Percentiles rank a stretch among this genome's conserved stretches.
These are phyloP conservation scores for Sisyra terminalis DNA, from an alignment of 2,888 invertebrate genomes.

Conservation along the genomic window DNA sequence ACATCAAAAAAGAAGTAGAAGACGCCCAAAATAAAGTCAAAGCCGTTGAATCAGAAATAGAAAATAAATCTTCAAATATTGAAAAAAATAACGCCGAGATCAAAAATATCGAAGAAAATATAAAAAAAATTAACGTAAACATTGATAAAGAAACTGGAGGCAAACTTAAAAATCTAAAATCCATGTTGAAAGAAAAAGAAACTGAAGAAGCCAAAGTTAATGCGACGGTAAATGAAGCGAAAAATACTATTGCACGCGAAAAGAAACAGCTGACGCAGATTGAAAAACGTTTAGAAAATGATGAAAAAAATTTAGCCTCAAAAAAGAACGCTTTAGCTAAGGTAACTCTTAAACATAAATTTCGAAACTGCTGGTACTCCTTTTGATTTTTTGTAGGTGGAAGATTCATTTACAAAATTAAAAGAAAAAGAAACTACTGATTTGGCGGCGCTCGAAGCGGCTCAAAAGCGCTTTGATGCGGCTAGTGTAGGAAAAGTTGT, in stretches of 20 bases:
- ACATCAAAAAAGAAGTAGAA: constrained; percentile 17
- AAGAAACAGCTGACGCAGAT: constrained; percentile 50
- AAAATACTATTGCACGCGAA: constrained; percentile 48
- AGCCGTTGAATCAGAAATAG: constrained; percentile 9
- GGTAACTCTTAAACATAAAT: too few relatives aligned
- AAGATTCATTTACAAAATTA: constrained; percentile 47
- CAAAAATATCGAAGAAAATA: constrained; percentile 24
- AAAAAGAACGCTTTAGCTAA: constrained; percentile 44
- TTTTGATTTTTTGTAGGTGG: constrained; percentile 25
- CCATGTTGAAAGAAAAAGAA: constrained; percentile 42
- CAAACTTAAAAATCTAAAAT: constrained; percentile 44
- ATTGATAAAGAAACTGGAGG: constrained; percentile 50
- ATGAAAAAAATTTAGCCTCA: constrained; percentile 38
- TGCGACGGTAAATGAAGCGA: constrained; percentile 44
- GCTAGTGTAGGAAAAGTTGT: constrained; percentile 68
- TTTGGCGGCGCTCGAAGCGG: constrained; percentile 45
- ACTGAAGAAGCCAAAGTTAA: constrained; percentile 46
- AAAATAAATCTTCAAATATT: constrained; percentile 12
- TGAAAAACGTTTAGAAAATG: constrained; percentile 47
- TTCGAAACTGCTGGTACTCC: not conserved
- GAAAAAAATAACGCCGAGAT: constrained; percentile 16
- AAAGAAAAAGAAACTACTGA: constrained; percentile 49
- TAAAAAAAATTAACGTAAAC: constrained; percentile 36
- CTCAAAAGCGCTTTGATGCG: constrained; percentile 69
- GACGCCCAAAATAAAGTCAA: constrained; percentile 14